Conservation (phyloP, 2,888 invertebrate genomes). For the Furcula furcula region DNA sequence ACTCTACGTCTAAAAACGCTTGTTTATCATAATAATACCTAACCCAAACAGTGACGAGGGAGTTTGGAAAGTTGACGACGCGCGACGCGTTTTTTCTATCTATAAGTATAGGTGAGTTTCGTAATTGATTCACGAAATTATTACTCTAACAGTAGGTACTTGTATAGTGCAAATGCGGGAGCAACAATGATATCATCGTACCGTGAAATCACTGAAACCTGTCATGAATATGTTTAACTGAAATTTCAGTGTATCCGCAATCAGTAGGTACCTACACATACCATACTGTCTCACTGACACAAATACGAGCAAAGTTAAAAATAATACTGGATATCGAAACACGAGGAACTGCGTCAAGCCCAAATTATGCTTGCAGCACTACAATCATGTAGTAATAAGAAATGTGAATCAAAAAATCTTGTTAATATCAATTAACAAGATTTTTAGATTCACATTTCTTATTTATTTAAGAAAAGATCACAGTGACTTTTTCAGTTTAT, state of each 20-base stretch:
- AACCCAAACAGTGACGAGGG: constrained; percentile 16
- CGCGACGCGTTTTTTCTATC: neutral
- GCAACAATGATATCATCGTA: constrained; percentile 26
- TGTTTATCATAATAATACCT: constrained; percentile 18
- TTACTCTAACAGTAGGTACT: constrained; percentile 2
- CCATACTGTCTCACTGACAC: constrained; percentile 41
- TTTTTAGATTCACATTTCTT: too few species aligned
- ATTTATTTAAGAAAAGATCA: too few species aligned
- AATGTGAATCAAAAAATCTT: too few species aligned
- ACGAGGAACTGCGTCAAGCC: constrained; percentile 25
- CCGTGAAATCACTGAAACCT: constrained; percentile 25
- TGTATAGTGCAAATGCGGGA: constrained; percentile 6
- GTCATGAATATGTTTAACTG: constrained; percentile 14
- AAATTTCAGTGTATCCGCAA: constrained; percentile 19
- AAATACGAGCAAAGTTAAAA: constrained; percentile 47
- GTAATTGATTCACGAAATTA: neutral
- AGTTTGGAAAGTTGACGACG: constrained; percentile 9
- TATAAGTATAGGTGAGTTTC: neutral
- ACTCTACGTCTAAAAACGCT: constrained; percentile 9
- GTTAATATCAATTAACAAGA: too few species aligned
- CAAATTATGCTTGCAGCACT: constrained; percentile 7
- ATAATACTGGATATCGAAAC: constrained; percentile 42
- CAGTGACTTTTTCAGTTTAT: too few species aligned
- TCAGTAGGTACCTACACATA: constrained; percentile 18
- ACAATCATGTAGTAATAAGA: too few species aligned